phyloP scores from a whole-genome alignment of 2,888 invertebrate genomes.

The Netelia melanura region DNA sequence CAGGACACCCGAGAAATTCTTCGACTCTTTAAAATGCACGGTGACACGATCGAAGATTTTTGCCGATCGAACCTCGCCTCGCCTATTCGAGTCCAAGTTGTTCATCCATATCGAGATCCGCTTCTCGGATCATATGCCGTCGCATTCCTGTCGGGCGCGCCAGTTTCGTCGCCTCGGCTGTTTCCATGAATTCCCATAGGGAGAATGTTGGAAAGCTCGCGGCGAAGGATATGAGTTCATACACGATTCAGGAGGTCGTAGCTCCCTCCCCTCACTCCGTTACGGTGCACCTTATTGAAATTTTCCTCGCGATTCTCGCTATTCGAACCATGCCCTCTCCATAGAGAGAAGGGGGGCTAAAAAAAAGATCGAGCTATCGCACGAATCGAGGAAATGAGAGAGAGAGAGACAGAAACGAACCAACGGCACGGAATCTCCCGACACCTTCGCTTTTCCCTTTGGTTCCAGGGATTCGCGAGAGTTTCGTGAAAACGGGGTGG shows the following conservation, averaged over 20 bases:
- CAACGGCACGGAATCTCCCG: background rate
- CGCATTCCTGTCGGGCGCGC: slow-evolving; percentile 38
- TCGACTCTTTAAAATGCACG: background rate
- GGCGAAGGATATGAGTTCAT: slow-evolving; percentile 24
- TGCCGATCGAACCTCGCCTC: background rate
- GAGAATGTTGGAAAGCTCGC: slow-evolving; percentile 10
- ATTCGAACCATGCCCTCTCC: slow-evolving; percentile 1
- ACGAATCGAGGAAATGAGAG: background rate
- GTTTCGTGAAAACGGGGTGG: background rate
- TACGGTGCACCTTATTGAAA: slow-evolving; percentile 58
- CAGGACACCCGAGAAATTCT: background rate
- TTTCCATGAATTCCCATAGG: slow-evolving; percentile 28
- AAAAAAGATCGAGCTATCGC: slow-evolving; percentile 31
- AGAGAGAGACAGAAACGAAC: slow-evolving; percentile 8
- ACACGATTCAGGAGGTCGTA: slow-evolving; percentile 10
- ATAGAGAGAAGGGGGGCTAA: background rate
- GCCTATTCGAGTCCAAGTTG: background rate
- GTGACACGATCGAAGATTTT: background rate
- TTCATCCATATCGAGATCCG: slow-evolving; percentile 4
- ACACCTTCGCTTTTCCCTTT: background rate
- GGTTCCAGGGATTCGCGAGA: background rate
- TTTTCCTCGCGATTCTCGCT: slow-evolving; percentile 51
- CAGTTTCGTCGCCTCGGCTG: slow-evolving; percentile 29
- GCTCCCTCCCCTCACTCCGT: background rate
- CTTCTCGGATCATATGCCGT: slow-evolving; percentile 33